Evolutionary conservation across 1,140 invertebrate species (phyloP).

Genomic region (Danaus plexippus): DNA sequence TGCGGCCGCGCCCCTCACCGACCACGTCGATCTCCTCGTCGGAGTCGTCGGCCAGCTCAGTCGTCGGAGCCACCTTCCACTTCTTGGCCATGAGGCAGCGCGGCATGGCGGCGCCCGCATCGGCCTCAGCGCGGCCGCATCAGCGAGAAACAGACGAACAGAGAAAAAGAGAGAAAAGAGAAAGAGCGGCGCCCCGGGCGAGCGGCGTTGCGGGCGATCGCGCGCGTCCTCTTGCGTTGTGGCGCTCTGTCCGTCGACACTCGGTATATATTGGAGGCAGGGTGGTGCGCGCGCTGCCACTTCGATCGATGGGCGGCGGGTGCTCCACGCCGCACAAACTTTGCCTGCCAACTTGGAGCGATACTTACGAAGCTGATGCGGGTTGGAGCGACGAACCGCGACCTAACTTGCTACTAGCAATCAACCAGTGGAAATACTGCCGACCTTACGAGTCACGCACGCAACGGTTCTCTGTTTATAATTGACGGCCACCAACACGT

Average conservation of each 20-base stretch:
- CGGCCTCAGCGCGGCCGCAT: constrained; percentile 63
- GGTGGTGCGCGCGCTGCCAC: constrained; percentile 58
- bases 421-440: constrained; percentile 49
- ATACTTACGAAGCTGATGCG: constrained; percentile 37
- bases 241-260: constrained; percentile 42
- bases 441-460: constrained; percentile 7
- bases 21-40: constrained; percentile 90
- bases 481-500: too few relatives aligned
- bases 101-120: constrained; percentile 78
- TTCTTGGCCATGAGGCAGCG: constrained; percentile 92
- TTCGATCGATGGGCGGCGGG: constrained; percentile 58
- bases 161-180: constrained; percentile 68
- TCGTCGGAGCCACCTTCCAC: constrained; percentile 89
- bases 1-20: constrained; percentile 69
- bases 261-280: constrained; percentile 61
- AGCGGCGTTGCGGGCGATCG: constrained; percentile 61
- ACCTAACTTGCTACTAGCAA: constrained; percentile 38
- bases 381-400: constrained; percentile 20
- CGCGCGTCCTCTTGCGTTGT: constrained; percentile 72
- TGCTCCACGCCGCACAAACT: constrained; percentile 44
- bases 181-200: constrained; percentile 65
- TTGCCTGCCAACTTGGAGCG: constrained; percentile 52
- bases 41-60: constrained; percentile 79
- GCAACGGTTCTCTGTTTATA: not conserved
- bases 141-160: constrained; percentile 67